phyloP scores from a whole-genome alignment of 1,140 invertebrate genomes.

The Drosophila teissieri region DNA sequence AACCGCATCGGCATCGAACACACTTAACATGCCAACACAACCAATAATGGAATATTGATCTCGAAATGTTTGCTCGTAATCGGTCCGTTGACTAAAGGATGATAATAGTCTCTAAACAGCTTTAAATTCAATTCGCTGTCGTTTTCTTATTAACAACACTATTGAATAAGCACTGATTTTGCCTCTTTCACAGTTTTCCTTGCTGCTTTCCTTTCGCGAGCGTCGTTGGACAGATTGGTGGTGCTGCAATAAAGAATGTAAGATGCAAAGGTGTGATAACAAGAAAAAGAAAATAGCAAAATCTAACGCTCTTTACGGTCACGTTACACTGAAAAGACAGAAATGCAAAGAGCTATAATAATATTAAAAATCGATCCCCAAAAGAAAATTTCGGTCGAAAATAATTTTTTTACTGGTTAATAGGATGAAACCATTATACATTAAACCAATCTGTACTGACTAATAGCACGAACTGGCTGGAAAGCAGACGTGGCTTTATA shows the following conservation, averaged over 20 bases:
- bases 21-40: conserved; percentile 83
- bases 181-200: conserved; percentile 11
- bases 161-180: conserved; percentile 9
- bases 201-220: conserved; percentile 10
- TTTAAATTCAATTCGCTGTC: background rate
- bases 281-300: conserved; percentile 15
- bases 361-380: too few relatives aligned
- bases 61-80: conserved; percentile 28
- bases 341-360: background rate
- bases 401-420: too few relatives aligned
- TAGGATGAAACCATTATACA: too few relatives aligned
- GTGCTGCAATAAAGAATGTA: conserved; percentile 30
- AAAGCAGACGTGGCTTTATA: background rate
- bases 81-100: conserved; percentile 2
- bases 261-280: background rate
- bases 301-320: conserved; percentile 16
- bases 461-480: background rate
- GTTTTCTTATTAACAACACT: conserved; percentile 5
- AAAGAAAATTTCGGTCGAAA: too few relatives aligned
- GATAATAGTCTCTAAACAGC: conserved; percentile 7
- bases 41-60: conserved; percentile 58
- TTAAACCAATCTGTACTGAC: background rate
- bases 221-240: conserved; percentile 11
- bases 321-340: conserved; percentile 3
- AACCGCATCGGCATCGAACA: conserved; percentile 84